phyloP scores from a whole-genome alignment of 2,888 invertebrate genomes.

The Zelleria hepariella region DNA sequence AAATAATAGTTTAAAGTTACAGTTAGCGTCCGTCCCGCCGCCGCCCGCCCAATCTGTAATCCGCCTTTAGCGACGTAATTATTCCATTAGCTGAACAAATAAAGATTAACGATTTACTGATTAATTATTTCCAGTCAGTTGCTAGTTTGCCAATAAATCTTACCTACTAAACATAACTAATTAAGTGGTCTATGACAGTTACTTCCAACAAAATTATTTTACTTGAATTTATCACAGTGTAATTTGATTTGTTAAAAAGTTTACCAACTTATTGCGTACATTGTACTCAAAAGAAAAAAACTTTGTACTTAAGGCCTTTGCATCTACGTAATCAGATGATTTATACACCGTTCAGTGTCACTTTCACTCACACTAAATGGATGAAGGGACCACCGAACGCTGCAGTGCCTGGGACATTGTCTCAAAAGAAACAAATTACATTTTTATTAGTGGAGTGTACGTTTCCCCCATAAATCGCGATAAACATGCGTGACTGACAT shows the following conservation, averaged over 20 bases:
- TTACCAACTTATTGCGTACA: too few species aligned
- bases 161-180: background rate
- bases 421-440: background rate
- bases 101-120: slow-evolving; percentile 42
- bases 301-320: too few species aligned
- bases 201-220: too few species aligned
- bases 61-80: slow-evolving; percentile 29
- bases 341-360: too few species aligned
- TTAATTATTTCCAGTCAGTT: slow-evolving; percentile 37
- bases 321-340: too few species aligned
- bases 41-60: background rate
- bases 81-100: slow-evolving; percentile 62
- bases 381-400: too few species aligned
- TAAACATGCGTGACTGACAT: slow-evolving; percentile 10
- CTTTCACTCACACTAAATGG: too few species aligned
- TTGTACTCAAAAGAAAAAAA: too few species aligned
- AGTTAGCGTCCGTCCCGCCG: background rate
- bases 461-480: slow-evolving; percentile 4
- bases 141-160: background rate
- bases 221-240: too few species aligned
- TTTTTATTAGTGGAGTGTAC: background rate
- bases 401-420: too few species aligned
- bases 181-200: background rate
- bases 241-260: too few species aligned
- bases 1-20: background rate